Percentiles rank a stretch among this genome's conserved stretches.
Evolutionary conservation across 2,888 invertebrate genomes (phyloP).

Genomic region (Ptilodon capucinus): DNA sequence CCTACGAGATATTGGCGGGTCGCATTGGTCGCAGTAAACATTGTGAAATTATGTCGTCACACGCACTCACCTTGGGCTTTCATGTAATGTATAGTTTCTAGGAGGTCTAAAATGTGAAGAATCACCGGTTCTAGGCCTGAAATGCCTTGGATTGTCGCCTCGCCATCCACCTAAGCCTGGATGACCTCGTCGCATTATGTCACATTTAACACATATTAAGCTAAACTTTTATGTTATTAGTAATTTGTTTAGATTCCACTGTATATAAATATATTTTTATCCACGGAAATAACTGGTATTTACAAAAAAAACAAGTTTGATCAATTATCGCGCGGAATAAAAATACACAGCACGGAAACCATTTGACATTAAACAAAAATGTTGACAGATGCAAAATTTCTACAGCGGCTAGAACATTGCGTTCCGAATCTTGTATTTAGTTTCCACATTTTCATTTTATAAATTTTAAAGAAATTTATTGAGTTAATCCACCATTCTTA

Average conservation of each 20-base stretch:
- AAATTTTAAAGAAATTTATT: too few species aligned
- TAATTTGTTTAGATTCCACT: slow-evolving; percentile 10
- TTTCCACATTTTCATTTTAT: too few species aligned
- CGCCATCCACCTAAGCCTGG: slow-evolving; percentile 70
- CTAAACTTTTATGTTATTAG: slow-evolving; percentile 3
- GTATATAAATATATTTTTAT: slow-evolving; percentile 11
- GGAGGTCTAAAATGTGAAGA: slow-evolving; percentile 57
- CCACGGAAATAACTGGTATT: slow-evolving; percentile 9
- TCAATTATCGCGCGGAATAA: slow-evolving; percentile 54
- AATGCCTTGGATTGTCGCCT: slow-evolving; percentile 68
- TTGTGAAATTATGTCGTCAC: not conserved
- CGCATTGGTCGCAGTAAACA: slow-evolving; percentile 27
- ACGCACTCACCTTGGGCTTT: slow-evolving; percentile 51
- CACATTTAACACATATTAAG: slow-evolving; percentile 54
- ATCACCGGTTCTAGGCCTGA: slow-evolving; percentile 62
- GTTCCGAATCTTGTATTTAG: not conserved
- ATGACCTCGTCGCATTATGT: slow-evolving; percentile 78
- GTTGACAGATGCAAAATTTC: slow-evolving; percentile 20
- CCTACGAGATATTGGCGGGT: slow-evolving; percentile 47
- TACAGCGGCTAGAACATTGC: not conserved
- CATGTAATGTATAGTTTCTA: slow-evolving; percentile 46
- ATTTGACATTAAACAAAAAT: slow-evolving; percentile 40
- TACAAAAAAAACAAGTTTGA: slow-evolving; percentile 42
- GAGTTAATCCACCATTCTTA: too few species aligned
- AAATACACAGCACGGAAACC: slow-evolving; percentile 44